Base-by-base conservation (phyloP, 1,140 invertebrate genomes). In the Drosophila paulistorum region DNA sequence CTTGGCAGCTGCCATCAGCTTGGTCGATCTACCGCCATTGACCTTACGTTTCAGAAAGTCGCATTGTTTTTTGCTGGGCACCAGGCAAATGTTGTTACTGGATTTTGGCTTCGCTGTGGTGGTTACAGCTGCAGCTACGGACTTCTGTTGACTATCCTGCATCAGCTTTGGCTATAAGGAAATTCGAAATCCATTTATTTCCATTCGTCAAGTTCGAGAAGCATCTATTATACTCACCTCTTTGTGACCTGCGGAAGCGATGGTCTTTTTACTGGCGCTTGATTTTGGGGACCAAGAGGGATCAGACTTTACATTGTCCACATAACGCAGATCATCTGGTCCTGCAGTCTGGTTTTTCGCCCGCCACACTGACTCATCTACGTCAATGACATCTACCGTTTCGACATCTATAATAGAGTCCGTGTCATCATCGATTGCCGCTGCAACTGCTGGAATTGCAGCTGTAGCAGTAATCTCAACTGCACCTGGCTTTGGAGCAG, bases 361-460 rank as follows among this genome's bases (percentile, higher is more conserved):
- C 73, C 7, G 7, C 45, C 75, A 82, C 7, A 17, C 0, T 3
- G 65, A 68, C 35, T 80, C 87, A 62, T 81, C 78, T 58, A 77
- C 72, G 55, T 87, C 82, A 13, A 81, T 65, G 26, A 78, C 63
- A 72, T 92, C 91, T n/a, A 92, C 77, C 1, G 91, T 92, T 71
- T 92, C 91, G 9, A 92, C 86, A 69, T 92, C 91, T 35, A 92
- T 90, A 20, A 92, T 92, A 6, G 85, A 76, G 69, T 92, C 91
- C 0, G 89, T 83, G 33, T 92, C 90, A 10, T 75, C 77, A 66
- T 91, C 91, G 10, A 35, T 26, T 63, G 72, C 81, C 0, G 76
- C 74, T n/a, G 73, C 57, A 33, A 74, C 33, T 9, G 57, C 33
- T 9, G 57, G 14, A 1, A 54, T 17, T 51, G 7, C 37, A 7